Percentiles rank a stretch among this genome's conserved stretches.
Conservation (phyloP, 2,797 vertebrate species). For the Myotis planiceps region DNA sequence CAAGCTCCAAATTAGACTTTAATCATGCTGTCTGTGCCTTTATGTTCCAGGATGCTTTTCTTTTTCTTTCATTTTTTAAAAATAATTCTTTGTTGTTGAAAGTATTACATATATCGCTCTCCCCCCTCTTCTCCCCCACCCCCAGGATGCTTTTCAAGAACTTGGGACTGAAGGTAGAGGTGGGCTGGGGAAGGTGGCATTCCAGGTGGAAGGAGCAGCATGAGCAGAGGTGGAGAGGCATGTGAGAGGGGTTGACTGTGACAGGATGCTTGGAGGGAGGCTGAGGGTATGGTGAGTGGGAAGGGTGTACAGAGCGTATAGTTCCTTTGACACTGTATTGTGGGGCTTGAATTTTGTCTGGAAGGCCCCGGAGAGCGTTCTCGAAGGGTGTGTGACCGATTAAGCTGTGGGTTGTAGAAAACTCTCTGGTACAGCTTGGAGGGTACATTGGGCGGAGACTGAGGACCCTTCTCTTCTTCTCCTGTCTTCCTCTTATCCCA, state of each 20-base stretch:
- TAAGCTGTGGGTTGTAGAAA: neutral
- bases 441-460: neutral
- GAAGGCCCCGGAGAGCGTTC: neutral
- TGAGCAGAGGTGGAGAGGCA: neutral
- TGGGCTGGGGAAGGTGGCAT: neutral
- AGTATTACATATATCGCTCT: no score
- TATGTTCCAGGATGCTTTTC: neutral
- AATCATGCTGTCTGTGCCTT: no score
- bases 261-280: neutral
- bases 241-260: neutral
- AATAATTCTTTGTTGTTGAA: no score
- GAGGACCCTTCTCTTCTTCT: neutral
- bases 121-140: no score
- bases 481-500: neutral
- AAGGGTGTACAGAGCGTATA: neutral
- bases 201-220: neutral
- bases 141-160: neutral
- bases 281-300: neutral
- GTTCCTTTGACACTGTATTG: neutral
- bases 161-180: neutral
- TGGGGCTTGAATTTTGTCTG: neutral
- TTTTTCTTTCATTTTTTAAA: no score
- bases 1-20: neutral
- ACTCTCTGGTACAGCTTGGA: neutral
- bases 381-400: neutral